These are phyloP conservation scores for Platysteira castanea DNA, from an alignment of 2,113 vertebrate species.

Conservation along the genomic window DNA sequence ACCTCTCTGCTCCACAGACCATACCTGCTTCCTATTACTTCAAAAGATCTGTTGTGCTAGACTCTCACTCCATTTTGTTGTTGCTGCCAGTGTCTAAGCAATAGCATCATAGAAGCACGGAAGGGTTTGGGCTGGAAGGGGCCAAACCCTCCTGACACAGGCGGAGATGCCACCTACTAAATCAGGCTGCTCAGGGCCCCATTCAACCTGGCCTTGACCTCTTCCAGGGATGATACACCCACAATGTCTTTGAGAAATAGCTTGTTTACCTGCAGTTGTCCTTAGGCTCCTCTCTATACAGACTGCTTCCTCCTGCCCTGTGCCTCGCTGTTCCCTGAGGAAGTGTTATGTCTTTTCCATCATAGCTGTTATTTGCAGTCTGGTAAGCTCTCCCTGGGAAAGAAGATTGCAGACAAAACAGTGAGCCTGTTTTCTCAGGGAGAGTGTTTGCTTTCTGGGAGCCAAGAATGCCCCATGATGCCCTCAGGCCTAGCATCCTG, in stretches of 20 bases:
- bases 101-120: background rate
- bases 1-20: background rate
- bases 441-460: background rate
- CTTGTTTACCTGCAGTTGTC: background rate
- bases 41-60: background rate
- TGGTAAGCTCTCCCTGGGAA: background rate
- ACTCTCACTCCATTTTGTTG: background rate
- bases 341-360: background rate
- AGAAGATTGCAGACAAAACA: background rate
- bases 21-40: background rate
- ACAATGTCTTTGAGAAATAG: background rate
- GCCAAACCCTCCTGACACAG: background rate
- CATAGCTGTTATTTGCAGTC: background rate
- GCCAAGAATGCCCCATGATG: background rate
- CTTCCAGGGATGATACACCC: background rate
- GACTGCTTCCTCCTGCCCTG: background rate
- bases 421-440: background rate
- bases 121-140: background rate
- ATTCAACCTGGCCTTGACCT: background rate
- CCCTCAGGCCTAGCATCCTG: background rate
- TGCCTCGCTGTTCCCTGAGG: rapidly evolving
- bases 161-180: background rate
- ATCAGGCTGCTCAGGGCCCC: background rate
- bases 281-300: background rate
- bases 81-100: background rate